Evolutionary conservation across 2,888 invertebrate species (phyloP), one percentile per base, ranked within the genome.

Genomic region (Plagodis dolabraria): DNA sequence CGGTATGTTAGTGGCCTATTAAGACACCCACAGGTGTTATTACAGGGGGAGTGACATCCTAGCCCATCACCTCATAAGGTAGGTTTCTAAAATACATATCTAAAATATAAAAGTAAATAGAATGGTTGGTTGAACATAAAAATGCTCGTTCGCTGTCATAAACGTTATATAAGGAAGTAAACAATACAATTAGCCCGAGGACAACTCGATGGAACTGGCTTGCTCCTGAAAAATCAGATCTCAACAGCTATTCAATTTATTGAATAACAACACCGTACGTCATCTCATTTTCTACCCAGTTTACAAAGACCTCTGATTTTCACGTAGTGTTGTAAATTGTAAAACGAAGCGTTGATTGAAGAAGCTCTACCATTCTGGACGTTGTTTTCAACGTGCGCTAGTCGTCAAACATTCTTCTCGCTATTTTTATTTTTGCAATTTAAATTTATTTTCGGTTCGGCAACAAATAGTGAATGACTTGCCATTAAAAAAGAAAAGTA

Each of bases 121-220:
- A 22, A 22, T 22, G 22, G 22, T 22, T 22, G 22, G 22, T 38
- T 38, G 0, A 8, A 38, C 9, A 9, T 38, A 4, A 38, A n/a
- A 36, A 1, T 34, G 9, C 5, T 45, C 47, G 10, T 47, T 43
- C 42, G 12, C 33, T 11, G 42, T 47, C n/a, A 33, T 46, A 56
- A 42, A 36, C 11, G 35, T 40, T 49, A 46, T 12, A 44, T 60
- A 33, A 50, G 52, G 63, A 67, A 70, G 55, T 64, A 68, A 67
- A 67, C 66, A 68, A 63, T 47, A 61, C 60, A 63, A 53, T 67
- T 68, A 51, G 12, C n/a, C 12, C 47, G 51, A 58, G 46, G 38
- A 62, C 52, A 53, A 48, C 54, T 67, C 67, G 73, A 69, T 72
- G 69, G 74, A 78, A 78, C 79, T 71, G 76, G 75, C 69, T 76